A percentile compares a stretch with the other conserved stretches of the same genome.
Conservation (phyloP, 2,888 invertebrate genomes). For the Drosophila picticornis region DNA sequence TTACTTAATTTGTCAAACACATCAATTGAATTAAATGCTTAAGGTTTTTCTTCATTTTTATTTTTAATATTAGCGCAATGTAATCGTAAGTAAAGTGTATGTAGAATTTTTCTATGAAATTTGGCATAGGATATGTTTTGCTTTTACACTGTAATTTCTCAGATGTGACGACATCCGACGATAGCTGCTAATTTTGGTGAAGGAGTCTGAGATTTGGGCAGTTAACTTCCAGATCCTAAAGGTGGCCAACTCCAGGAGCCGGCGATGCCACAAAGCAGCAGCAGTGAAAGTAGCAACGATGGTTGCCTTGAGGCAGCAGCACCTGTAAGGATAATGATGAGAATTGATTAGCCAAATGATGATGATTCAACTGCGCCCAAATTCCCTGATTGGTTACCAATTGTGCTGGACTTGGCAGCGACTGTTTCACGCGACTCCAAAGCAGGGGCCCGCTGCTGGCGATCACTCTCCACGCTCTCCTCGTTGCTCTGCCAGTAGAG, state of each 20-base stretch:
- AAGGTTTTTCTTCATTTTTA: neutral
- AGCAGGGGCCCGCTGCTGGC: conserved; percentile 90
- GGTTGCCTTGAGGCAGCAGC: conserved; percentile 56
- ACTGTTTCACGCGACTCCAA: conserved; percentile 91
- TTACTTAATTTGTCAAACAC: conserved; percentile 37
- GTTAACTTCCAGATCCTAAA: conserved; percentile 57
- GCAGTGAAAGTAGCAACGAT: conserved; percentile 48
- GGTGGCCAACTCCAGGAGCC: conserved; percentile 56
- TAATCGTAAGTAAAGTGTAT: conserved; percentile 35
- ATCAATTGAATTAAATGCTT: conserved; percentile 50
- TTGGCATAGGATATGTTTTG: conserved; percentile 82
- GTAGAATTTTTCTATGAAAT: conserved; percentile 70
- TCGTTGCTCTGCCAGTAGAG: conserved; percentile 95
- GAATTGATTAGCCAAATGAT: neutral
- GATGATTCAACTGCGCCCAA: neutral
- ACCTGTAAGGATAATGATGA: conserved; percentile 26
- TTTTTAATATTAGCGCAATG: conserved; percentile 45
- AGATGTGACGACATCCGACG: conserved; percentile 11
- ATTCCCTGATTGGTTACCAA: conserved; percentile 86
- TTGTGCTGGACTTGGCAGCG: conserved; percentile 88
- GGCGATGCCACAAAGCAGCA: conserved; percentile 51
- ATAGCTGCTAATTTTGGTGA: neutral
- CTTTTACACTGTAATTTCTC: conserved; percentile 44
- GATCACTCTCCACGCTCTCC: conserved; percentile 93
- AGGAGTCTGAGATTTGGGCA: conserved; percentile 16